Conservation (phyloP, 1,140 invertebrate genomes). For the Heliconius melpomene region DNA sequence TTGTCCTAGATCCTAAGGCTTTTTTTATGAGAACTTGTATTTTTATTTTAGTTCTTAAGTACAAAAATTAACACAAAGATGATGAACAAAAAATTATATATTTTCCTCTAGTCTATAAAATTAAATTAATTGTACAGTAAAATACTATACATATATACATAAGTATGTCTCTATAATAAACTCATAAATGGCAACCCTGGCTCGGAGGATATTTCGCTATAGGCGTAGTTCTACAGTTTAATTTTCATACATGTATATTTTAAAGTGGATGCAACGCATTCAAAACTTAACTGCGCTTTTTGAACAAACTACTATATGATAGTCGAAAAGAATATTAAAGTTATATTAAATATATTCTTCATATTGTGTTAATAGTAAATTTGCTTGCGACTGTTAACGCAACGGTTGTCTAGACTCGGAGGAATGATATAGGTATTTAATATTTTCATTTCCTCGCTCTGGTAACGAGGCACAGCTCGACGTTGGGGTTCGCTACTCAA, state of each 20-base stretch:
- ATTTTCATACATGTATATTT: constrained; percentile 44
- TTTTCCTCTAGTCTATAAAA: background rate
- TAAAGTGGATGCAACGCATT: constrained; percentile 18
- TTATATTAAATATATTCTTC: background rate
- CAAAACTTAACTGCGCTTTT: constrained; percentile 18
- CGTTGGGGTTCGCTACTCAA: too few relatives aligned
- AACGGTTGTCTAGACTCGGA: too few relatives aligned
- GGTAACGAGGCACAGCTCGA: background rate
- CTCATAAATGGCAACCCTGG: background rate
- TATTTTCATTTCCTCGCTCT: background rate
- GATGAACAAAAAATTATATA: too few relatives aligned
- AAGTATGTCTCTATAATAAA: background rate
- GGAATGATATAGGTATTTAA: too few relatives aligned
- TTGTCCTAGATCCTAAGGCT: background rate
- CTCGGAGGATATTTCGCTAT: constrained; percentile 43
- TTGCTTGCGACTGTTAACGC: too few relatives aligned
- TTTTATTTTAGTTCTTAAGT: too few relatives aligned
- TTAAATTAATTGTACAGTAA: background rate
- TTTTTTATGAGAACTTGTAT: background rate
- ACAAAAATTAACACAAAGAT: too few relatives aligned
- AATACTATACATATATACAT: background rate
- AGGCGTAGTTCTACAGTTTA: constrained; percentile 44
- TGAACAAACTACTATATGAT: background rate
- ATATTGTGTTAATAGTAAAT: too few relatives aligned
- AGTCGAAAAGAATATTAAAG: background rate